These are phyloP conservation scores for Leptonema lineaticorne DNA, from an alignment of 1,140 invertebrate species.

Conservation along the genomic window DNA sequence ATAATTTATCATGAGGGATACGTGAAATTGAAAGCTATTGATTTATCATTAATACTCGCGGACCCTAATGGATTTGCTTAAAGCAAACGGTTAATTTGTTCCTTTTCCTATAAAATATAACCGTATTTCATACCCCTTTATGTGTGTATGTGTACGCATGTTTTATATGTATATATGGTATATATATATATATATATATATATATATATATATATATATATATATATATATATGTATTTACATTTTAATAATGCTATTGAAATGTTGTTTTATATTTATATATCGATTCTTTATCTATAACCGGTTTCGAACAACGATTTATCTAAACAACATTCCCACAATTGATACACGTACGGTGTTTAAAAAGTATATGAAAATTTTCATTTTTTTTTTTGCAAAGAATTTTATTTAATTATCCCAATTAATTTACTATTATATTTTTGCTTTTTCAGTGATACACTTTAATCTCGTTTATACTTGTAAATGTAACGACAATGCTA, in stretches of 20 bases:
- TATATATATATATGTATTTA: not conserved
- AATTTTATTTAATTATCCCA: too few relatives aligned
- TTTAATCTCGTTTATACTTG: too few relatives aligned
- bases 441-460: too few relatives aligned
- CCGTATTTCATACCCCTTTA: not conserved
- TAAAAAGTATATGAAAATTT: too few relatives aligned
- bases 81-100: constrained; percentile 7
- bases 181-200: not conserved
- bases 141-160: not conserved
- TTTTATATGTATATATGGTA: not conserved
- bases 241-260: too few relatives aligned
- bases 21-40: constrained; percentile 18
- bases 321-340: too few relatives aligned
- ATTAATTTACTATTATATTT: too few relatives aligned
- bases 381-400: too few relatives aligned
- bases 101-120: constrained; percentile 2
- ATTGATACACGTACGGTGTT: too few relatives aligned
- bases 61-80: constrained; percentile 19
- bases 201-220: not conserved
- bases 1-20: constrained; percentile 20
- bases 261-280: too few relatives aligned
- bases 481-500: not conserved
- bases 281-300: too few relatives aligned
- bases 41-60: constrained; percentile 17
- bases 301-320: too few relatives aligned